Evolutionary conservation across 1,140 invertebrate species (phyloP), one percentile per base, ranked within the genome.

Genomic region (Watersipora subatra): DNA sequence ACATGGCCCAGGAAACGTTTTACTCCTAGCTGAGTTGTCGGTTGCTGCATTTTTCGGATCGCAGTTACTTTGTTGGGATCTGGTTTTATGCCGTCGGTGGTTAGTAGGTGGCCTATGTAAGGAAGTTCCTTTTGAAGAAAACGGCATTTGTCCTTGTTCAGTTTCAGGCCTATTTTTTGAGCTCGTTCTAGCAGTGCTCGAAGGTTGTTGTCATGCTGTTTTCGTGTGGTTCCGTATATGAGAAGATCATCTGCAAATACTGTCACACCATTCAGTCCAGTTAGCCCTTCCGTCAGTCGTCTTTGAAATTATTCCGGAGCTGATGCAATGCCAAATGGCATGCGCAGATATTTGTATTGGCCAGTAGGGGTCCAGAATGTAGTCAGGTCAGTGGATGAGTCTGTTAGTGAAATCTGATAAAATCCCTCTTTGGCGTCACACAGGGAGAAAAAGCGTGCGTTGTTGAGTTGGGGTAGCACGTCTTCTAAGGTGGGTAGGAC

Each of bases 251-350:
- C 34, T 46, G 34, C 34, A 46, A 46, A n/a, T n/a, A n/a, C n/a
- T n/a, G n/a, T n/a, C n/a, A n/a, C n/a, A n/a, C 34, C 7, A n/a
- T 20, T 7, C 7, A n/a, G 57, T 7, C n/a, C 7, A n/a, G n/a
- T 22, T 12, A 20, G 7, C 7, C 12, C 12, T 59, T 25, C 57
- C 22, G n/a, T 25, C 7, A 59, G 25, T 12, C n/a, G 3, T 25
- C 12, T 22, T 59, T 59, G 57, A 59, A 59, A 22, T 59, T 59
- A 7, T 1, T 59, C 57, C n/a, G 57, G 57, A n/a, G n/a, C n/a
- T n/a, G n/a, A n/a, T n/a, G n/a, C n/a, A n/a, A n/a, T n/a, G n/a
- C n/a, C n/a, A n/a, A n/a, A n/a, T n/a, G n/a, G n/a, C n/a, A n/a
- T n/a, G n/a, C n/a, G n/a, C n/a, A n/a, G n/a, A n/a, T n/a, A n/a